phyloP scores from a whole-genome alignment of 2,113 vertebrate genomes.

The Meles meles region DNA sequence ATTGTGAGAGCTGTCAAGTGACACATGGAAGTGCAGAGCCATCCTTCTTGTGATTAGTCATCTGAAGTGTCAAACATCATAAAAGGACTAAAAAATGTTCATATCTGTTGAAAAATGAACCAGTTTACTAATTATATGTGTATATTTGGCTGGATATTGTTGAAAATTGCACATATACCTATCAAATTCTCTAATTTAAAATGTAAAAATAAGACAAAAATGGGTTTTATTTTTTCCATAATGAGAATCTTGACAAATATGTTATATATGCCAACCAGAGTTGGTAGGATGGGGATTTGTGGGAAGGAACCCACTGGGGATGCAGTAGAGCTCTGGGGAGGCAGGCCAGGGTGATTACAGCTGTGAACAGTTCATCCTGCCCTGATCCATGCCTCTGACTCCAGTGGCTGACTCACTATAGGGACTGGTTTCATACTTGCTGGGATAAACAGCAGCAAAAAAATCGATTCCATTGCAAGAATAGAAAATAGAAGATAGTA shows the following conservation, averaged over 20 bases:
- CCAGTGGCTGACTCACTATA: accelerated
- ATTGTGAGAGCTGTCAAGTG: not conserved
- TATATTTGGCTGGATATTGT: not conserved
- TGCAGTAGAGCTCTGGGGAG: too few species aligned
- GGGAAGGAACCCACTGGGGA: not conserved
- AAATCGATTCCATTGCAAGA: not conserved
- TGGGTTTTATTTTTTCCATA: not conserved
- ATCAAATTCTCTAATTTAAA: not conserved
- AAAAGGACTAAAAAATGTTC: not conserved
- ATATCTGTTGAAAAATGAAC: not conserved
- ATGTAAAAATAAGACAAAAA: not conserved
- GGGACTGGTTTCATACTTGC: not conserved
- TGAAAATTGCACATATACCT: not conserved
- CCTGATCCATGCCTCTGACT: too few species aligned
- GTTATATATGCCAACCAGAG: not conserved
- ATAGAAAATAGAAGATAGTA: not conserved
- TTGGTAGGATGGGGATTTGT: not conserved
- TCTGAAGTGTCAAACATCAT: not conserved
- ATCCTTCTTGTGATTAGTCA: not conserved
- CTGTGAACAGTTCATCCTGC: not conserved
- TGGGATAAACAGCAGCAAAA: not conserved
- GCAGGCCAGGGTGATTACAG: not conserved
- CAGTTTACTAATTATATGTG: not conserved
- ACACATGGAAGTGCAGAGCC: not conserved
- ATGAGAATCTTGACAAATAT: not conserved